Evolutionary conservation across 2,113 vertebrate species (phyloP).

Genomic region (Osmerus eperlanus): DNA sequence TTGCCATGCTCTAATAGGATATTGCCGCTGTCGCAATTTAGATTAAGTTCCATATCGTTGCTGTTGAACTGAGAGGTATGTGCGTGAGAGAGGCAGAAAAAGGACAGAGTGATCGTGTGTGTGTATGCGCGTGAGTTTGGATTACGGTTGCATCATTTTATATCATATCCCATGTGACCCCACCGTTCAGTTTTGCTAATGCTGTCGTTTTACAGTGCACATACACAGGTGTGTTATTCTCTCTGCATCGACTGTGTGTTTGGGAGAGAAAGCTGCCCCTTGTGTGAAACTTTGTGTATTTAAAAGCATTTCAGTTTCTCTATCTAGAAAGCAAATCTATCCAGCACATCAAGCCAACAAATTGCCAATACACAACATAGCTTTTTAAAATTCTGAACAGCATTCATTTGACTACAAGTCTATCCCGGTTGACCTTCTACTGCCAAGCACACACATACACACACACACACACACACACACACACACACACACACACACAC

Average conservation of each 20-base stretch:
- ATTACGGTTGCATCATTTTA: too few species aligned
- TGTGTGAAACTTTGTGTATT: too few species aligned
- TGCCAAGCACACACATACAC: not conserved
- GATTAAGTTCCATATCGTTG: slow-evolving; percentile 64
- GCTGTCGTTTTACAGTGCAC: too few species aligned
- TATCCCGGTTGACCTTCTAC: slow-evolving; percentile 27
- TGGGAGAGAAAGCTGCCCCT: too few species aligned
- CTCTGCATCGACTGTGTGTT: too few species aligned
- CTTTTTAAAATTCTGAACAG: not conserved
- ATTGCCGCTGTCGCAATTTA: slow-evolving; percentile 66
- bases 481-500: not conserved
- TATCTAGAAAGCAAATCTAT: not conserved
- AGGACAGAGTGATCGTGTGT: slow-evolving; percentile 14
- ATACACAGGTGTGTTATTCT: too few species aligned
- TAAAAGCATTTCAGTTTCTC: too few species aligned
- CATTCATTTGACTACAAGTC: slow-evolving; percentile 6
- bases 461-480: not conserved
- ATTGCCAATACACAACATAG: not conserved
- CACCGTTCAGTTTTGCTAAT: too few species aligned
- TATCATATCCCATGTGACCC: too few species aligned
- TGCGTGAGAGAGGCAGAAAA: slow-evolving; percentile 22
- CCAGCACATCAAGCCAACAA: not conserved
- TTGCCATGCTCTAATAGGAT: slow-evolving; percentile 66
- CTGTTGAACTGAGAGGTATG: slow-evolving; percentile 43
- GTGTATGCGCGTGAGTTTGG: slow-evolving; percentile 37